A percentile compares a stretch with the other conserved stretches of the same genome.
These are phyloP conservation scores for Trachythela sp. DNA, from an alignment of 64 coral and sea anemone genomes.

Conservation along the genomic window DNA sequence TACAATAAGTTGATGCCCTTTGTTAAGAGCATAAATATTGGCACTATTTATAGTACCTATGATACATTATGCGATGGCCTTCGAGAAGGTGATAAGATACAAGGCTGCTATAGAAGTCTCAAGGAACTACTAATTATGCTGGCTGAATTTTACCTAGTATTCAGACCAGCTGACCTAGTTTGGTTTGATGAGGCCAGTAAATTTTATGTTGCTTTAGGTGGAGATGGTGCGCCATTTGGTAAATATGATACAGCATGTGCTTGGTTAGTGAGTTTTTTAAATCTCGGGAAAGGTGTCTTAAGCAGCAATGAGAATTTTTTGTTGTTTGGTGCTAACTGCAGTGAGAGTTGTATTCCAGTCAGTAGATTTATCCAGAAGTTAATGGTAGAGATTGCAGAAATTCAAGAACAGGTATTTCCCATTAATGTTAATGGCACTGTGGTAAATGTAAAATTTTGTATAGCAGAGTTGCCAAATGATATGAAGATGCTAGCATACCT, in stretches of 20 bases:
- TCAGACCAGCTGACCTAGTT: neutral
- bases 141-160: no score
- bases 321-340: conserved; percentile 4
- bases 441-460: conserved; percentile 4
- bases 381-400: neutral
- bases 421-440: neutral
- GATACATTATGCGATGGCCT: neutral
- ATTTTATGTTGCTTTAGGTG: no score
- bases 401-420: neutral
- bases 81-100: neutral
- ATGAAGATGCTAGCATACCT: neutral
- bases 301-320: conserved; percentile 3
- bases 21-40: neutral
- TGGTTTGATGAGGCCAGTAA: no score
- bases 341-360: neutral
- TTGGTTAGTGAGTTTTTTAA: neutral
- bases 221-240: neutral
- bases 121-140: conserved; percentile 11
- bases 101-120: conserved; percentile 14
- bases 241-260: neutral
- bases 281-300: neutral
- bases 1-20: neutral
- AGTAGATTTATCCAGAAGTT: neutral
- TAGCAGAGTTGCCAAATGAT: conserved; percentile 5
- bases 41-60: neutral